A percentile compares a stretch with the other conserved stretches of the same genome.
These are phyloP conservation scores for Drosophila monieri DNA, from an alignment of 2,888 invertebrate species.

Conservation along the genomic window DNA sequence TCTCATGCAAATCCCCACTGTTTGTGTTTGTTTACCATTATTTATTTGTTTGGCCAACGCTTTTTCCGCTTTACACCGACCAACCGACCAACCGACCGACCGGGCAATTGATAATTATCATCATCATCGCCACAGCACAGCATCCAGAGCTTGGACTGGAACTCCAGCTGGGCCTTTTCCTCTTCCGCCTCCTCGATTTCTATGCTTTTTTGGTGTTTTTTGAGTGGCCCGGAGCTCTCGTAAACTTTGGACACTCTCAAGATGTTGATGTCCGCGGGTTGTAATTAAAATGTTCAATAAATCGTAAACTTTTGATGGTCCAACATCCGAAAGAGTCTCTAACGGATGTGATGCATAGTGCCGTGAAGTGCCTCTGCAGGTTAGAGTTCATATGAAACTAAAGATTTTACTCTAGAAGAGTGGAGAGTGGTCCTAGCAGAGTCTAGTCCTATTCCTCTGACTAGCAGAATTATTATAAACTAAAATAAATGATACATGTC, in stretches of 20 bases:
- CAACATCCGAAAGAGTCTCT: not conserved
- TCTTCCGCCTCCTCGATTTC: constrained; percentile 8
- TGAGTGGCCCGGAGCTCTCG: constrained; percentile 31
- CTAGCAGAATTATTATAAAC: too few species aligned
- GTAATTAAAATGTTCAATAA: constrained; percentile 74
- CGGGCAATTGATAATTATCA: constrained; percentile 64
- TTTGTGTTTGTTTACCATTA: constrained; percentile 46
- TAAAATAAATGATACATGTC: too few species aligned
- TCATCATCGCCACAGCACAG: constrained; percentile 30
- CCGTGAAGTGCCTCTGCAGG: not conserved
- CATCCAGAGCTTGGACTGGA: constrained; percentile 28
- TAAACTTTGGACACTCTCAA: constrained; percentile 36
- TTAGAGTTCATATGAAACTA: constrained; percentile 1
- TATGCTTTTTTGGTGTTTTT: constrained; percentile 16
- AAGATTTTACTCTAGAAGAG: too few species aligned
- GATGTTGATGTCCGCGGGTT: constrained; percentile 57
- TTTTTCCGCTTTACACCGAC: constrained; percentile 61
- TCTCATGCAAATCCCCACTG: constrained; percentile 73
- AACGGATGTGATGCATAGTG: constrained; percentile 33
- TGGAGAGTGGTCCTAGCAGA: not conserved
- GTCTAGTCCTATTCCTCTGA: too few species aligned
- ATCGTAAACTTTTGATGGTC: constrained; percentile 39
- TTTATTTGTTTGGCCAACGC: constrained; percentile 56
- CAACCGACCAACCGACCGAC: not conserved
- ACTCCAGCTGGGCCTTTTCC: constrained; percentile 34